phyloP scores from a whole-genome alignment of 2,888 invertebrate genomes.

The Andrena camellia region DNA sequence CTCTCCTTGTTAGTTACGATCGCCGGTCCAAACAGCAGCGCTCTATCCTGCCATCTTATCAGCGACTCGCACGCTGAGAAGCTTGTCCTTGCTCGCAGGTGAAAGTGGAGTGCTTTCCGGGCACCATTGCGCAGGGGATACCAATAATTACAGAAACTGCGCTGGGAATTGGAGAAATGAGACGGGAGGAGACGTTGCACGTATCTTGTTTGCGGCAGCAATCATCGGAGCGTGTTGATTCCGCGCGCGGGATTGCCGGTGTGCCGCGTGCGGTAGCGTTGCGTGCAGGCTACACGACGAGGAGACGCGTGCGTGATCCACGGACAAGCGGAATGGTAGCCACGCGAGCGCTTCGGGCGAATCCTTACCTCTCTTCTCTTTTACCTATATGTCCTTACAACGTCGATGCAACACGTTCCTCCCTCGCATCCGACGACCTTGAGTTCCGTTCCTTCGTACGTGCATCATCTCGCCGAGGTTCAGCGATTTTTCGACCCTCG shows the following conservation, averaged over 20 bases:
- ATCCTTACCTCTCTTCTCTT: slow-evolving; percentile 57
- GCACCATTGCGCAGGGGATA: slow-evolving; percentile 5
- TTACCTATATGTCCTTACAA: slow-evolving; percentile 52
- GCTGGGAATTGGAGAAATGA: neutral
- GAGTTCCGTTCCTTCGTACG: slow-evolving; percentile 26
- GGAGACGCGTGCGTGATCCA: slow-evolving; percentile 67
- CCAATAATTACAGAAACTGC: slow-evolving; percentile 47
- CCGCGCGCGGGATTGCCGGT: slow-evolving; percentile 45
- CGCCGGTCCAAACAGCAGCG: neutral
- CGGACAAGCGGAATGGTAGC: slow-evolving; percentile 71
- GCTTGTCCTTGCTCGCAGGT: neutral
- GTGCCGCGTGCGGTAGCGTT: slow-evolving; percentile 65
- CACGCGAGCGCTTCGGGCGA: slow-evolving; percentile 83
- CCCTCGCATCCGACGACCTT: slow-evolving; percentile 67
- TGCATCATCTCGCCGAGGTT: neutral
- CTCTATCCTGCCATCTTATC: slow-evolving; percentile 11
- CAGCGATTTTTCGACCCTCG: slow-evolving; percentile 29
- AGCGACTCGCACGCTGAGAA: slow-evolving; percentile 1
- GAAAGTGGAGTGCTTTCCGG: neutral
- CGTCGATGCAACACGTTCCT: slow-evolving; percentile 43
- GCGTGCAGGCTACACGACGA: slow-evolving; percentile 59
- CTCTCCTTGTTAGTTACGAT: too few relatives aligned
- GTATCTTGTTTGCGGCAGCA: slow-evolving; percentile 61
- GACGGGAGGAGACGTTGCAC: neutral
- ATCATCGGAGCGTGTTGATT: slow-evolving; percentile 53